Evolutionary conservation across 2,888 invertebrate species (phyloP), one percentile per base, ranked within the genome.

Genomic region (Scaptomyza caliginosa): DNA sequence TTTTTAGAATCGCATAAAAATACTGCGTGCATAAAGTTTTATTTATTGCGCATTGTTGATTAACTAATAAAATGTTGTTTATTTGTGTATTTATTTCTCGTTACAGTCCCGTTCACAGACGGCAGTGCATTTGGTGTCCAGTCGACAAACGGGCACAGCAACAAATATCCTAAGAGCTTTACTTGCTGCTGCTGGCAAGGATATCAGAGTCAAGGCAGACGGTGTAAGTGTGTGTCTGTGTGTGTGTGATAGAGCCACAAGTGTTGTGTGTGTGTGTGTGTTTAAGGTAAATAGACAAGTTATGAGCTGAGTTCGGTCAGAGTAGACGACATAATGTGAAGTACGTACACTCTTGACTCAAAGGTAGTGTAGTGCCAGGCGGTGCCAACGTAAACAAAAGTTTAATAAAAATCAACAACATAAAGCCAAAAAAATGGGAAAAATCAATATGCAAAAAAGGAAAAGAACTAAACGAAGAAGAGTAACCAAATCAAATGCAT

Each of bases 61-160:
- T 28, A 28, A 30, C 10, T 43, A 39, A 28, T 34, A 26, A 39
- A 38, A 23, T 42, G 24, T 32, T 11, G 1, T 7, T 45, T 23
- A 30, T 21, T 10, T 28, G 16, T 23, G 26, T 28, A 23, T 49
- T 42, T 8, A 32, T 17, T 17, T 32, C 21, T 51, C 39, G 2
- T 81, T 78, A 7, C 75, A 99, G 98, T 95, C 97, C 66, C 96
- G 96, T 68, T 95, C 96, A 83, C 98, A 99, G 92, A 96, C 98
- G 5, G 96, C 99, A 2, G 95, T 99, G 2, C 99, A 99, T 92
- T 93, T 99, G 91, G 98, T 98, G 67, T 97, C 98, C 54, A 96
- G 96, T 79, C 94, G 99, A 84, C 96, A 97, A 91, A 97, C 97
- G 0, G 98, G 97, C 13, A 96, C 97, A 10, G 98, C 98, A 4